Evolutionary conservation across 2,797 vertebrate genomes (phyloP).

Genomic region (Scolopax rusticola): DNA sequence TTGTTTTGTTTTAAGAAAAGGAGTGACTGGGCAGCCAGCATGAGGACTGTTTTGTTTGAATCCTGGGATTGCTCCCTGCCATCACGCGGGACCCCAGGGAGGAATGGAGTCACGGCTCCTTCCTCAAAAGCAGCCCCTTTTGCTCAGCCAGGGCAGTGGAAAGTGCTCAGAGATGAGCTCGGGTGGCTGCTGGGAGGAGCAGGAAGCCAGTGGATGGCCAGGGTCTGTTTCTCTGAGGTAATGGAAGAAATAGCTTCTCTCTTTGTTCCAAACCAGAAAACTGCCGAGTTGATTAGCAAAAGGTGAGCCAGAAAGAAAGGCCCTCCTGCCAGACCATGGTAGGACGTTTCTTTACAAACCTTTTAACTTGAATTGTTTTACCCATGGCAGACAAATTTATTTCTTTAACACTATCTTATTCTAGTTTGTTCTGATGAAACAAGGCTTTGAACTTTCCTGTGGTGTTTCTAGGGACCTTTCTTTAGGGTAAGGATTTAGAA

Average conservation of each 20-base stretch:
- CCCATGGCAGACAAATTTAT: not conserved
- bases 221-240: not conserved
- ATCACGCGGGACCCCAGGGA: accelerated
- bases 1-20: not conserved
- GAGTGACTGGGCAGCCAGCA: not conserved
- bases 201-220: not conserved
- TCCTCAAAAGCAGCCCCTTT: not conserved
- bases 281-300: accelerated
- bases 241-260: not conserved
- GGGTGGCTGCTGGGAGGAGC: not conserved
- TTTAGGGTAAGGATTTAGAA: not conserved
- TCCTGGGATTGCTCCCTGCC: not conserved
- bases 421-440: not conserved
- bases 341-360: not conserved
- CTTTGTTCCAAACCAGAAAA: not conserved
- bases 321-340: not conserved
- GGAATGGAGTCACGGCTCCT: accelerated
- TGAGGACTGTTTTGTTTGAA: not conserved
- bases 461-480: not conserved
- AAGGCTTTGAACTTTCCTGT: not conserved
- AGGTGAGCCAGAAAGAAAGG: not conserved
- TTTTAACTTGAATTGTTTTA: not conserved
- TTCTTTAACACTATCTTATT: not conserved
- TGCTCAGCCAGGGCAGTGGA: accelerated
- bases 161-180: accelerated